Evolutionary conservation across 2,888 invertebrate genomes (phyloP).

Genomic region (Polydrusus pterygomalis): DNA sequence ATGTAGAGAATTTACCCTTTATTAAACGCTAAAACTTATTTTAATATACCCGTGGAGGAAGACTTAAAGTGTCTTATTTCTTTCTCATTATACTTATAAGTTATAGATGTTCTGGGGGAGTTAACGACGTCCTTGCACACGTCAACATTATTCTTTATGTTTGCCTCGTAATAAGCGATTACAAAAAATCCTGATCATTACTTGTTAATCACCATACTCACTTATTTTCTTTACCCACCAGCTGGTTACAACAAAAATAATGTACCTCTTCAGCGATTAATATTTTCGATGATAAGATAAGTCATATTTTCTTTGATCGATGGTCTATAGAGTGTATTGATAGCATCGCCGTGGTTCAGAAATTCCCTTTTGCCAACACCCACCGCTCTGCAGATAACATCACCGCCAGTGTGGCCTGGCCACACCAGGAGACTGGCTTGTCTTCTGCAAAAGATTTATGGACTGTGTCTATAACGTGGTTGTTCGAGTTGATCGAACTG

Average conservation of each 20-base stretch:
- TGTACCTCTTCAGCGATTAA: conserved; percentile 4
- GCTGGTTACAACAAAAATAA: conserved; percentile 13
- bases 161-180: background rate
- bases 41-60: too few species aligned
- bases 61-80: too few species aligned
- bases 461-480: background rate
- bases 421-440: conserved; percentile 38
- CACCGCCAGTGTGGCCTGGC: conserved; percentile 42
- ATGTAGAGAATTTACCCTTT: too few species aligned
- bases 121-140: background rate
- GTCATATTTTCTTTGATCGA: conserved; percentile 15
- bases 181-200: background rate
- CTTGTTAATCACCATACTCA: background rate
- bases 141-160: background rate
- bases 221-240: background rate
- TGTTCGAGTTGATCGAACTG: too few species aligned
- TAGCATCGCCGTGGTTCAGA: conserved; percentile 20
- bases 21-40: too few species aligned
- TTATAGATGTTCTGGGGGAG: too few species aligned
- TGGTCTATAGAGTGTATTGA: conserved; percentile 16
- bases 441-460: conserved; percentile 38
- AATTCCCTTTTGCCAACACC: conserved; percentile 33
- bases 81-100: too few species aligned
- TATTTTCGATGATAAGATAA: conserved; percentile 16
- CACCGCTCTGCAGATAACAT: conserved; percentile 40